Conservation (phyloP, 2,888 invertebrate genomes). For the Gerris lacustris region DNA sequence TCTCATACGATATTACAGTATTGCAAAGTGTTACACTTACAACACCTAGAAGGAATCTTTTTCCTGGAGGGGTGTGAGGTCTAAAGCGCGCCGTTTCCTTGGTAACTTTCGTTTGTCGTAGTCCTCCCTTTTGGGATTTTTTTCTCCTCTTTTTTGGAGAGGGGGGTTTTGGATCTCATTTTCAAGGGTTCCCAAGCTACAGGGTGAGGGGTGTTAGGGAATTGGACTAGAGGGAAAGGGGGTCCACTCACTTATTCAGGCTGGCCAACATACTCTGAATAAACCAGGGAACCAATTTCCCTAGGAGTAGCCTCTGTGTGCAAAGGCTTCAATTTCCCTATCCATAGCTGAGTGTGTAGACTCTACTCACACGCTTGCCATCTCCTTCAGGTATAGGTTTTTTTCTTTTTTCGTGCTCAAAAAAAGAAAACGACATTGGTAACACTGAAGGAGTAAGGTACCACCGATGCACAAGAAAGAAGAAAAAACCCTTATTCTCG, state of each 20-base stretch:
- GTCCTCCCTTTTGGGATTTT: not conserved
- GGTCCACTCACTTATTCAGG: conserved; percentile 5
- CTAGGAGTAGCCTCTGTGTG: not conserved
- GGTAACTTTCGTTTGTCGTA: not conserved
- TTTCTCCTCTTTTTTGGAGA: not conserved
- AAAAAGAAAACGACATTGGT: too few species aligned
- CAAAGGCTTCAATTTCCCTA: not conserved
- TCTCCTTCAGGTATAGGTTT: too few species aligned
- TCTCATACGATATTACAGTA: too few species aligned
- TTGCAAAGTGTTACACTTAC: too few species aligned
- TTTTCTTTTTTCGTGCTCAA: too few species aligned
- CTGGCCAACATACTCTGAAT: conserved; percentile 3
- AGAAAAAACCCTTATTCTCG: too few species aligned
- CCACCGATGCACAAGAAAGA: too few species aligned
- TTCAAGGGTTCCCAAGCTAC: not conserved
- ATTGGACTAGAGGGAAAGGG: not conserved
- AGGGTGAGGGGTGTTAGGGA: too few species aligned
- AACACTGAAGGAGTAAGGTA: too few species aligned
- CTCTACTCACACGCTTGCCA: not conserved
- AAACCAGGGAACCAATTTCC: conserved; percentile 3
- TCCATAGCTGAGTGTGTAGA: not conserved
- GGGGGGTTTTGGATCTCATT: not conserved
- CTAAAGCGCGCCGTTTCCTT: not conserved
- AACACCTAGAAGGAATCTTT: too few species aligned
- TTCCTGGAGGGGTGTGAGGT: too few species aligned